phyloP scores from a whole-genome alignment of 2,797 vertebrate genomes.

The Myoxocephalus aenaeus region DNA sequence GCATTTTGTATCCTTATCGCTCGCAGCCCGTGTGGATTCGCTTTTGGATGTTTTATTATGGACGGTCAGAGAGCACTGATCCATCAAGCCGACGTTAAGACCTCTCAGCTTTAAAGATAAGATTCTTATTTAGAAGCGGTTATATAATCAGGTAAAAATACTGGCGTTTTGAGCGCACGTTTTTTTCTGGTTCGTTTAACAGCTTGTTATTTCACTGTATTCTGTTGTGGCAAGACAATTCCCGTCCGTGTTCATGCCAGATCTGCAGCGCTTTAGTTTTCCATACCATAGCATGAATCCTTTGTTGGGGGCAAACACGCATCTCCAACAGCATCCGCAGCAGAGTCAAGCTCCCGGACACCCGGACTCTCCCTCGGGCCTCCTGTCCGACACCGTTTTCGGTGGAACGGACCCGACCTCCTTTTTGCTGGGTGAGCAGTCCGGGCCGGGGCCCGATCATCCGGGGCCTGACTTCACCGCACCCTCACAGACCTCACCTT shows the following conservation, averaged over 20 bases:
- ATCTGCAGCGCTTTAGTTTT: slow-evolving; percentile 89
- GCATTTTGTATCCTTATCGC: neutral
- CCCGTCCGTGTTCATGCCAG: slow-evolving; percentile 87
- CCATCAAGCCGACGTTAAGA: slow-evolving; percentile 57
- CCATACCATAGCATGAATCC: slow-evolving; percentile 92
- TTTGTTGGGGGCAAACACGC: slow-evolving; percentile 89
- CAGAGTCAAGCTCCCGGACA: slow-evolving; percentile 75
- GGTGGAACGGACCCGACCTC: slow-evolving; percentile 71
- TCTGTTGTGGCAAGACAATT: slow-evolving; percentile 59
- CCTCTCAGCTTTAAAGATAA: slow-evolving; percentile 66
- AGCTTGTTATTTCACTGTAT: slow-evolving; percentile 21
- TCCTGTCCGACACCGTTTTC: slow-evolving; percentile 76
- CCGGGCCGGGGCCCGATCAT: slow-evolving; percentile 63
- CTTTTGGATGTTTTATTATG: slow-evolving; percentile 27
- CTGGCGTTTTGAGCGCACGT: slow-evolving; percentile 18
- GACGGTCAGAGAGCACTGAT: slow-evolving; percentile 31
- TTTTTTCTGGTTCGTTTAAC: neutral
- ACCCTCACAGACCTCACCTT: slow-evolving; percentile 60
- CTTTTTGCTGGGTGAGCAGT: slow-evolving; percentile 71
- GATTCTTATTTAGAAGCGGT: slow-evolving; percentile 59
- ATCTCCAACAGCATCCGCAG: slow-evolving; percentile 85
- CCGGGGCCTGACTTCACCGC: slow-evolving; percentile 73
- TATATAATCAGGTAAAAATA: slow-evolving; percentile 53
- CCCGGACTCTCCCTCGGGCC: slow-evolving; percentile 83
- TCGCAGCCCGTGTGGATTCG: neutral